These are phyloP conservation scores for Diuraphis noxia DNA, from an alignment of 1,140 invertebrate species.

Conservation along the genomic window DNA sequence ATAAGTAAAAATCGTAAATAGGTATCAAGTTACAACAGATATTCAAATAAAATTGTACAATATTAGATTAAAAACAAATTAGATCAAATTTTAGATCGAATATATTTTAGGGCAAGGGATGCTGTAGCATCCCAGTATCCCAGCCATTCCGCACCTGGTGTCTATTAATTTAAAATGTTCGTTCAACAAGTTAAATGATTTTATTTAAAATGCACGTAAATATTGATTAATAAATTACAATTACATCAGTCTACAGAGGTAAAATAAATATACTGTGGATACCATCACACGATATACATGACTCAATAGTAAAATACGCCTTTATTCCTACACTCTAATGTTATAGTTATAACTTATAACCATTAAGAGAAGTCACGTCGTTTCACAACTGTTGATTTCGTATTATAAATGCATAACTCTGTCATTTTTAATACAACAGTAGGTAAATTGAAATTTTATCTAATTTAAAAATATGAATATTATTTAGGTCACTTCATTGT, in stretches of 20 bases:
- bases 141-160: too few species aligned
- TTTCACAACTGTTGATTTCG: too few species aligned
- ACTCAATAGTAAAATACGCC: too few species aligned
- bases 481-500: neutral
- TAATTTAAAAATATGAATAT: neutral
- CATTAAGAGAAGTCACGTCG: too few species aligned
- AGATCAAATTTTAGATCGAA: too few species aligned
- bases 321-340: neutral
- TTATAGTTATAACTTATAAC: neutral
- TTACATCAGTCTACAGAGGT: neutral
- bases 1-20: too few species aligned
- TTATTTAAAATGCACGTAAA: neutral
- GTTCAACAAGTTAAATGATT: neutral
- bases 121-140: too few species aligned
- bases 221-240: neutral
- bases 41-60: too few species aligned
- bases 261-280: neutral
- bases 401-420: too few species aligned
- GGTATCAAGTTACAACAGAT: too few species aligned
- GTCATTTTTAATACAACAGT: neutral
- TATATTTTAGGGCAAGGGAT: too few species aligned
- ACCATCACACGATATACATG: neutral
- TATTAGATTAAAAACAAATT: too few species aligned
- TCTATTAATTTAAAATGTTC: neutral
- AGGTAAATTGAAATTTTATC: neutral